Percentiles rank a stretch among this genome's conserved stretches.
Conservation (phyloP, 2,888 invertebrate genomes). For the Atethmia centrago region DNA sequence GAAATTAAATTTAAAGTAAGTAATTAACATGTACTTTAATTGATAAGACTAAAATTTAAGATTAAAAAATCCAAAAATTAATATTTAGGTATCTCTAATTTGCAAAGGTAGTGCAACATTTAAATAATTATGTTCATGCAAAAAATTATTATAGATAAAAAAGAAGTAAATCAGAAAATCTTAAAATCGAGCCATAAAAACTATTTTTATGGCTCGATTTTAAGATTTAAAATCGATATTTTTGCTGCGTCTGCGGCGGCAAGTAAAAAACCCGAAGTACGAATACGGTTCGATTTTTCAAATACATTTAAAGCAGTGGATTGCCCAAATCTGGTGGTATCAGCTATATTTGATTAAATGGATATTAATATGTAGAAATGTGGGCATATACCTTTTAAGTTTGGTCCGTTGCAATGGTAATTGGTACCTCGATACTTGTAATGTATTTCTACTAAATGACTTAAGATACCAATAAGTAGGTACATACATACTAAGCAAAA, state of each 20-base stretch:
- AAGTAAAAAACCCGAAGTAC: constrained; percentile 15
- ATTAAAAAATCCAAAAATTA: not conserved
- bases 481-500: too few species aligned
- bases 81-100: not conserved
- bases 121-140: constrained; percentile 14
- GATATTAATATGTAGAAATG: constrained; percentile 56
- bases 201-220: not conserved
- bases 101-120: not conserved
- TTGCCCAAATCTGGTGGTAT: constrained; percentile 44
- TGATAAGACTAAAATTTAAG: constrained; percentile 7
- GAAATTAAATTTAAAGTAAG: constrained; percentile 17
- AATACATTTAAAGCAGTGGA: constrained; percentile 25
- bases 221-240: constrained; percentile 8
- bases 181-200: too few species aligned
- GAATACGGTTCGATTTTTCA: constrained; percentile 20
- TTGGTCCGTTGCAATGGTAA: constrained; percentile 6
- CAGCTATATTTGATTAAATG: constrained; percentile 49
- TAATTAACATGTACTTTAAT: constrained; percentile 6
- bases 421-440: not conserved
- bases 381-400: constrained; percentile 30
- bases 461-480: too few species aligned
- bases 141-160: constrained; percentile 11
- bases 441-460: not conserved
- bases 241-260: not conserved
- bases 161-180: too few species aligned